A percentile compares a stretch with the other conserved stretches of the same genome.
phyloP scores from a whole-genome alignment of 2,113 vertebrate species.

The Eretmochelys imbricata region DNA sequence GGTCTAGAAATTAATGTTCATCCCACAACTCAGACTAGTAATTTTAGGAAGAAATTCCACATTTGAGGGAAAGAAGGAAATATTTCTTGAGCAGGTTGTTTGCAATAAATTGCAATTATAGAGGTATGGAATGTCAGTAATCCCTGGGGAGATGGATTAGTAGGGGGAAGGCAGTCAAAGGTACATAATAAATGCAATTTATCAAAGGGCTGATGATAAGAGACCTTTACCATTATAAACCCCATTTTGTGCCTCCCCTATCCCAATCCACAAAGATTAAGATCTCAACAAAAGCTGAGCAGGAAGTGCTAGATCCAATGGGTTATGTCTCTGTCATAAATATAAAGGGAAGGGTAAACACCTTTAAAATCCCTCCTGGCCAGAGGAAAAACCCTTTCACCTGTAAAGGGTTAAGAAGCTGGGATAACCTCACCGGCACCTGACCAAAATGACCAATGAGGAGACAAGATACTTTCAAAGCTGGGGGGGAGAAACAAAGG shows the following conservation, averaged over 20 bases:
- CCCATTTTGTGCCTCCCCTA: conserved; percentile 1
- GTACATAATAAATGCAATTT: conserved; percentile 13
- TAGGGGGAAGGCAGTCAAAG: conserved; percentile 14
- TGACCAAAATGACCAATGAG: too few species aligned
- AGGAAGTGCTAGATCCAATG: not conserved
- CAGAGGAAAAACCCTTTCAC: too few species aligned
- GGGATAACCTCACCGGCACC: too few species aligned
- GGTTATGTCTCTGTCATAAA: not conserved
- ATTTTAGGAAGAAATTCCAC: not conserved
- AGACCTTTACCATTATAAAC: conserved; percentile 26
- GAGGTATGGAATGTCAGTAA: not conserved
- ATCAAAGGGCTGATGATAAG: conserved; percentile 9
- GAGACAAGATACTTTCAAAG: too few species aligned
- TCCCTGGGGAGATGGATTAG: conserved; percentile 11
- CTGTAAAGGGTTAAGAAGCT: too few species aligned
- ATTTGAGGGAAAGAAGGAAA: not conserved
- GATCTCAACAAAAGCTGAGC: not conserved
- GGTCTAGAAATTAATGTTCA: not conserved
- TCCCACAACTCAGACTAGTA: not conserved
- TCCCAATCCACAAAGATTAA: not conserved
- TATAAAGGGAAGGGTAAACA: too few species aligned
- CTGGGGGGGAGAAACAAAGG: too few species aligned
- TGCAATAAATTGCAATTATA: conserved; percentile 5
- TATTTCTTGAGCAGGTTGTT: conserved; percentile 1
- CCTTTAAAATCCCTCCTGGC: too few species aligned